These are phyloP conservation scores for Leptocoma aspasia DNA, from an alignment of 2,113 vertebrate genomes.

Conservation along the genomic window DNA sequence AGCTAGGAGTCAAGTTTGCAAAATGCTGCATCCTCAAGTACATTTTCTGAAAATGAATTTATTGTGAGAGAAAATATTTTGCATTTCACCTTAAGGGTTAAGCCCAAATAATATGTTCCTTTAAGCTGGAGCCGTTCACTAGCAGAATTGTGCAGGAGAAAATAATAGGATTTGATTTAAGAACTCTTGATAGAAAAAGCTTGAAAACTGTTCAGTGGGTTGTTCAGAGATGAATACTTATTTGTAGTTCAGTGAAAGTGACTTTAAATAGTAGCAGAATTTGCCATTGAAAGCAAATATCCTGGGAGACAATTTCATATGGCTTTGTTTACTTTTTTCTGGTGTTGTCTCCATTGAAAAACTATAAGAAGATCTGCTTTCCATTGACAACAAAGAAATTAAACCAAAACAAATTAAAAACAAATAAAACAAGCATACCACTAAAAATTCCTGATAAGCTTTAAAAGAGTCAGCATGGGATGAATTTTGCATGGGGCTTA, in stretches of 20 bases:
- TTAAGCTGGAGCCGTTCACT: constrained; percentile 45
- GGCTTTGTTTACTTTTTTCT: not conserved
- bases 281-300: not conserved
- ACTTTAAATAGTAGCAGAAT: not conserved
- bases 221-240: not conserved
- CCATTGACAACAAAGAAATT: not conserved
- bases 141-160: not conserved
- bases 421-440: not conserved
- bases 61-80: not conserved
- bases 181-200: not conserved
- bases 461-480: not conserved
- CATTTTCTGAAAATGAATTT: not conserved
- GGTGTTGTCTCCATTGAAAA: not conserved
- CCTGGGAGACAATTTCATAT: not conserved
- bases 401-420: not conserved
- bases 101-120: constrained; percentile 34
- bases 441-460: not conserved
- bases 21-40: not conserved
- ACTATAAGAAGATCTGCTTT: not conserved
- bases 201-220: not conserved
- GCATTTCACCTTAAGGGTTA: constrained; percentile 6
- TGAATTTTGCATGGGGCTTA: not conserved
- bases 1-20: not conserved
- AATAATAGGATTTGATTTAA: not conserved
- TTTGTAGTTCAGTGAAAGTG: not conserved